These are phyloP conservation scores for Nothura maculosa DNA, from an alignment of 2,797 vertebrate genomes.

Conservation along the genomic window DNA sequence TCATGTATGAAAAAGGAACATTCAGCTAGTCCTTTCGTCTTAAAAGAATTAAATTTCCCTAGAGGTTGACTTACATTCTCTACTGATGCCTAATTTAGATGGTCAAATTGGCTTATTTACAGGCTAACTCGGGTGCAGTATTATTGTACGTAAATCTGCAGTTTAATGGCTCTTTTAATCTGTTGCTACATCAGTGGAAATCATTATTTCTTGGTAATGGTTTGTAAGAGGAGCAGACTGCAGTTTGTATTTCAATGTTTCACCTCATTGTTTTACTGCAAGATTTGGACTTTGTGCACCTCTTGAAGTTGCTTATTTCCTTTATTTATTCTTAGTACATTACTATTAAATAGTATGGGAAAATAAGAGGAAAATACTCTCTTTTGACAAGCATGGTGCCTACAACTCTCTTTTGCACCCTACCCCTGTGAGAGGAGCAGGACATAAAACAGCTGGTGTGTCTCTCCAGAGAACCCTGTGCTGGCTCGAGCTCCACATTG, in stretches of 20 bases:
- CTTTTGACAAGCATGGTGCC: not conserved
- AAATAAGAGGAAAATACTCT: not conserved
- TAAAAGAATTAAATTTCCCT: not conserved
- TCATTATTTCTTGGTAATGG: conserved; percentile 19
- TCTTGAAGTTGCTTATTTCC: not conserved
- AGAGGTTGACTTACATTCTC: not conserved
- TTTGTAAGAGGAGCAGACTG: conserved; percentile 14
- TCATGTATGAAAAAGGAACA: not conserved
- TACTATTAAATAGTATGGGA: conserved; percentile 3
- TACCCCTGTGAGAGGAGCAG: not conserved
- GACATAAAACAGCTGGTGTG: conserved; percentile 33
- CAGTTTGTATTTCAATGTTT: not conserved
- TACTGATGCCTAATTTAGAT: conserved; percentile 5
- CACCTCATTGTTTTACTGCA: not conserved
- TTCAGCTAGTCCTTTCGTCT: not conserved
- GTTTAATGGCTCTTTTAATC: conserved; percentile 57
- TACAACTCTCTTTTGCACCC: conserved; percentile 11
- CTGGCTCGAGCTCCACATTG: conserved; percentile 49
- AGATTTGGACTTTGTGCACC: not conserved
- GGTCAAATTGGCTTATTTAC: conserved; percentile 35
- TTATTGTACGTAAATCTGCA: conserved; percentile 37
- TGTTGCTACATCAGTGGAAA: conserved; percentile 41
- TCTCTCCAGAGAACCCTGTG: conserved; percentile 43
- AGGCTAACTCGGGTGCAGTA: not conserved
- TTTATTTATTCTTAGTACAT: not conserved